Evolutionary conservation across 2,113 vertebrate genomes (phyloP).

Genomic region (Bufo bufo): DNA sequence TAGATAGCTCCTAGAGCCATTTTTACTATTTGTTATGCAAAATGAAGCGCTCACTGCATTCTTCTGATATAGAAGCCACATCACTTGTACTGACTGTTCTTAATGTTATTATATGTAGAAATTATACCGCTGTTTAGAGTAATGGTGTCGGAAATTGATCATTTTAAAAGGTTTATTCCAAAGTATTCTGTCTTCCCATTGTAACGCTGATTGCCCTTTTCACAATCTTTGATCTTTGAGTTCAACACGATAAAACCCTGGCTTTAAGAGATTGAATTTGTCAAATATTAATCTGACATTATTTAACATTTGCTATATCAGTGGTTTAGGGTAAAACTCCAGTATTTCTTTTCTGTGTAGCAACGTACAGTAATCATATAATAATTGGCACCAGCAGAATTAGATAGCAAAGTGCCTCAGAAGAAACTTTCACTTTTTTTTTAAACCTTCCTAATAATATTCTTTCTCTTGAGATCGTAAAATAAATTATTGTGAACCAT

Average conservation of each 20-base stretch:
- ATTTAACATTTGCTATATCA: conserved; percentile 50
- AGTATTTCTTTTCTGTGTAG: not conserved
- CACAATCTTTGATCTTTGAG: conserved; percentile 56
- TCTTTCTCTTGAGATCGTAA: not conserved
- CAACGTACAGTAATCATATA: conserved; percentile 3
- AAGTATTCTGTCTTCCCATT: conserved; percentile 33
- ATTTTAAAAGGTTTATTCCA: conserved; percentile 9
- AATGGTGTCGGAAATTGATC: conserved; percentile 35
- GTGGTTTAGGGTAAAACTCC: not conserved
- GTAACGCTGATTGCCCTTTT: conserved; percentile 54
- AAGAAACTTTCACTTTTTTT: not conserved
- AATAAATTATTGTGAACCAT: too few species aligned
- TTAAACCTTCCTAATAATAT: not conserved
- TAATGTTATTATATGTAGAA: conserved; percentile 46
- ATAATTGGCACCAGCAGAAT: not conserved
- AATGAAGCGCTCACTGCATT: not conserved
- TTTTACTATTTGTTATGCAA: conserved; percentile 32
- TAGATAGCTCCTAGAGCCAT: not conserved
- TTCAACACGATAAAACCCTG: conserved; percentile 49
- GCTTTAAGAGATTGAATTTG: conserved; percentile 56
- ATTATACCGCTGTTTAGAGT: conserved; percentile 17
- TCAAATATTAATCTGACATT: conserved; percentile 52
- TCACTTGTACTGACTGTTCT: not conserved
- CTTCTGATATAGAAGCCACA: conserved; percentile 14
- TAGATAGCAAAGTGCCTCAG: not conserved